These are phyloP conservation scores for Eulemur rufifrons DNA, from an alignment of 2,113 vertebrate genomes.

Conservation along the genomic window DNA sequence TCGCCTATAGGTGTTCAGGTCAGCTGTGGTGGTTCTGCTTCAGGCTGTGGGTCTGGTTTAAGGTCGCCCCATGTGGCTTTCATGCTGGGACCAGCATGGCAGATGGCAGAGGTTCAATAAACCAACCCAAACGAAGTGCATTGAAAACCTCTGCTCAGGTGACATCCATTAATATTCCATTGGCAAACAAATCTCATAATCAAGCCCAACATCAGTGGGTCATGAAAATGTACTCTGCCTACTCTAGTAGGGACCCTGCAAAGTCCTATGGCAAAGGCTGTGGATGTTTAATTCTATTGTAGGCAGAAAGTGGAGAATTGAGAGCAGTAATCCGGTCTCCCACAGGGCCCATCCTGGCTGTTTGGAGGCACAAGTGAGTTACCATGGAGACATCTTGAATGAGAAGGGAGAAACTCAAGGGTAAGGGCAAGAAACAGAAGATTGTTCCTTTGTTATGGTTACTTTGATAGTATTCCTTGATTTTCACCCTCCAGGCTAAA, in stretches of 20 bases:
- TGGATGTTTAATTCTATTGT: slow-evolving; percentile 22
- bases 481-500: slow-evolving; percentile 41
- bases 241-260: background rate
- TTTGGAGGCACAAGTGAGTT: slow-evolving; percentile 64
- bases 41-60: background rate
- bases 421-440: background rate
- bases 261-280: background rate
- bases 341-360: slow-evolving; percentile 30
- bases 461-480: slow-evolving; percentile 29
- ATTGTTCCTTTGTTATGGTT: background rate
- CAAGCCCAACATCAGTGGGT: background rate
- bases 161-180: background rate
- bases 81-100: background rate
- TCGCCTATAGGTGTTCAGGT: background rate
- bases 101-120: background rate
- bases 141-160: background rate
- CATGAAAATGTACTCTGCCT: background rate
- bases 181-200: background rate
- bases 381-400: slow-evolving; percentile 63
- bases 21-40: background rate
- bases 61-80: background rate
- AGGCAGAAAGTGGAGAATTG: background rate
- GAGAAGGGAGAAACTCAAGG: slow-evolving; percentile 14
- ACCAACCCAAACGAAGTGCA: background rate
- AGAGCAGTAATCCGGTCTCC: background rate